phyloP scores from a whole-genome alignment of 2,797 vertebrate genomes.

The Catostomus latipinnis region DNA sequence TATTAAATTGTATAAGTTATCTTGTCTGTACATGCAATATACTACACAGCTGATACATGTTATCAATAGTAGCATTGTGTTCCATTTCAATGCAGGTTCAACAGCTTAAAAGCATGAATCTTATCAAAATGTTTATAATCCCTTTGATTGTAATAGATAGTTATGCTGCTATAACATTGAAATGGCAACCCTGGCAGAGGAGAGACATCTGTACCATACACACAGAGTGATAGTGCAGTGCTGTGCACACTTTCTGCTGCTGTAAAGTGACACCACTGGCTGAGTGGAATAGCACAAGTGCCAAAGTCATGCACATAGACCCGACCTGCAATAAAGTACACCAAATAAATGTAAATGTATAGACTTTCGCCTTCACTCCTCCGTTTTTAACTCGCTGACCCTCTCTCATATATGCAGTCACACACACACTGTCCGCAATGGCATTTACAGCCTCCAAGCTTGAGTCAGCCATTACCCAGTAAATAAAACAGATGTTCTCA shows the following conservation, averaged over 20 bases:
- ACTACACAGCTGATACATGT: no score
- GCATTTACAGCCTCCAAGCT: slow-evolving; percentile 63
- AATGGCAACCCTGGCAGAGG: no score
- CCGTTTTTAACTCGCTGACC: not conserved
- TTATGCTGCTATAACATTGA: not conserved
- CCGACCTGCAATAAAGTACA: slow-evolving; percentile 7
- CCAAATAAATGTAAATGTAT: slow-evolving; percentile 29
- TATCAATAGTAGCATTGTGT: no score
- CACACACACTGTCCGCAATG: not conserved
- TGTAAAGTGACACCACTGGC: slow-evolving; percentile 43
- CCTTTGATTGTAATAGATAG: not conserved
- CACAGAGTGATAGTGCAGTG: slow-evolving; percentile 30
- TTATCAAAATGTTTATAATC: not conserved
- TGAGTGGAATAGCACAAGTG: slow-evolving; percentile 5
- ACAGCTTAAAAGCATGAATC: slow-evolving; percentile 17
- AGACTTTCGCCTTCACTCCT: slow-evolving; percentile 5
- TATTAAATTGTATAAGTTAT: no score
- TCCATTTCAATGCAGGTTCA: no score
- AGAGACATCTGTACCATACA: slow-evolving; percentile 60
- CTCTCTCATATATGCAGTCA: slow-evolving; percentile 30
- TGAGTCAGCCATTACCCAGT: slow-evolving; percentile 65
- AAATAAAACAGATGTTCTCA: slow-evolving; percentile 79
- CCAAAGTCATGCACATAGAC: slow-evolving; percentile 15
- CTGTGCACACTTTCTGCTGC: slow-evolving; percentile 58
- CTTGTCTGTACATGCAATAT: no score